phyloP scores from a whole-genome alignment of 2,888 invertebrate genomes.

The Frankliniella fusca region DNA sequence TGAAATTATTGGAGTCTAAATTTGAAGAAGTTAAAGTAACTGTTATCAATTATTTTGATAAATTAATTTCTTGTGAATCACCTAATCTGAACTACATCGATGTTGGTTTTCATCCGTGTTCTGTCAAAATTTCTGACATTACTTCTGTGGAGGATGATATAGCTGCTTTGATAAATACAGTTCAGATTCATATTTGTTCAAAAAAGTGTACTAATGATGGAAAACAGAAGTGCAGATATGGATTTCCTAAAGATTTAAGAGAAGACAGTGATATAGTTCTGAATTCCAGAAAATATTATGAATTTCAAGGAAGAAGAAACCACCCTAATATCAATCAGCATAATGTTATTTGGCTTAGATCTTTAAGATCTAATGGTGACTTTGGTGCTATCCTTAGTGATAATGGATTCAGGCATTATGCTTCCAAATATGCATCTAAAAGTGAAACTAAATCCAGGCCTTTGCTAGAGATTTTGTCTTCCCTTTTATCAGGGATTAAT shows the following conservation, averaged over 20 bases:
- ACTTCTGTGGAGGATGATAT: background rate
- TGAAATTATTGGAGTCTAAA: background rate
- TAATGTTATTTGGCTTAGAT: background rate
- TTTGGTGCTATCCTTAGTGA: background rate
- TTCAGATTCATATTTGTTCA: background rate
- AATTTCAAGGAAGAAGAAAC: too few species aligned
- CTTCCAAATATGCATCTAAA: too few species aligned
- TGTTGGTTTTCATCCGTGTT: background rate
- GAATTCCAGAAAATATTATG: too few species aligned
- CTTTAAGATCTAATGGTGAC: background rate
- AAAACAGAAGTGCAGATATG: background rate
- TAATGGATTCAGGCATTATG: too few species aligned
- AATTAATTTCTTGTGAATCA: background rate
- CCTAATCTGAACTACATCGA: background rate
- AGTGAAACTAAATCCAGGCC: background rate
- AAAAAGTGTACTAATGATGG: too few species aligned
- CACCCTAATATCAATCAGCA: background rate
- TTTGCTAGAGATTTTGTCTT: background rate
- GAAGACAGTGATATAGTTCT: too few species aligned
- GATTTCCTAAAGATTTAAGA: background rate
- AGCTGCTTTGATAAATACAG: background rate
- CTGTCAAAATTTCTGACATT: background rate
- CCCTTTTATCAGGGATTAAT: too few species aligned
- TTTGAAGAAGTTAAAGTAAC: background rate
- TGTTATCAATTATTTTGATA: background rate